Conservation (phyloP, 2,113 vertebrate species). For the Daubentonia madagascariensis region DNA sequence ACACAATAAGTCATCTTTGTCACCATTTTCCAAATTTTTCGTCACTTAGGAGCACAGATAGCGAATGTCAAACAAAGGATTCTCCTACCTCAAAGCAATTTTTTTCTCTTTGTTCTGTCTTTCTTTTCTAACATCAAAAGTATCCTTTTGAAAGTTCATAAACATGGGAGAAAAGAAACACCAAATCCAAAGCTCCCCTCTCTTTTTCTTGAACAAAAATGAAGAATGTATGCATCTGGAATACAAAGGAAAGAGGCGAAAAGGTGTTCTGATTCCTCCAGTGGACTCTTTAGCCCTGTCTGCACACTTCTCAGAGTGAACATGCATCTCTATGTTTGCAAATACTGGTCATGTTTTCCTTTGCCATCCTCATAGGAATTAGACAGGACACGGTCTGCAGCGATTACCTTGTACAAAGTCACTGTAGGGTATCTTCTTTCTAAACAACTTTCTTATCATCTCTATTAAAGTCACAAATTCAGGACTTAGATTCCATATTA, state of each 20-base stretch:
- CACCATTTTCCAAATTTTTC: background rate
- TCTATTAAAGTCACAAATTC: conserved; percentile 40
- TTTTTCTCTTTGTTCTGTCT: conserved; percentile 30
- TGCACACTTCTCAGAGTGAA: background rate
- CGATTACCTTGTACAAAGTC: conserved; percentile 17
- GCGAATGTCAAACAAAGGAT: background rate
- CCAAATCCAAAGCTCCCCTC: background rate
- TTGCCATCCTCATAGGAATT: background rate
- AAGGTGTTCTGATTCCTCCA: background rate
- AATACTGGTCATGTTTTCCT: background rate
- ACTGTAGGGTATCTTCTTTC: background rate
- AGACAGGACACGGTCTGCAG: background rate
- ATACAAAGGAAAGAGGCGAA: background rate
- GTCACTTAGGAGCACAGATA: background rate
- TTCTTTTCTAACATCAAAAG: conserved; percentile 42
- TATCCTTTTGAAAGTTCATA: conserved; percentile 20
- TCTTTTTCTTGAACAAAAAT: background rate
- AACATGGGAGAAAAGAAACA: conserved; percentile 29
- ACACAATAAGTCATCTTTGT: conserved; percentile 4
- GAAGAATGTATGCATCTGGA: background rate
- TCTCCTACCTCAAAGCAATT: conserved; percentile 30
- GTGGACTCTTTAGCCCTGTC: background rate
- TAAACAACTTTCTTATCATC: conserved; percentile 16
- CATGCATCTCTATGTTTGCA: background rate
- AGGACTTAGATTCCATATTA: conserved; percentile 46